Evolutionary conservation across 1,140 invertebrate genomes (phyloP).

Genomic region (Caenorhabditis elegans): WBcel235 BX284606.5:4462001-4462500

Average conservation of each 20-base stretch:
- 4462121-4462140: neutral
- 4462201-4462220: neutral
- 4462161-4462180: neutral
- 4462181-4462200: neutral
- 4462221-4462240: neutral
- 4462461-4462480: neutral
- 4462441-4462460: neutral
- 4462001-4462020: neutral
- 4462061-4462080: too few relatives aligned
- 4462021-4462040: neutral
- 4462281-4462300: neutral
- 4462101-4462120: neutral
- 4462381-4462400: neutral
- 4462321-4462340: neutral
- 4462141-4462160: neutral
- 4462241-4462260: neutral
- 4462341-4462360: neutral
- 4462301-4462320: neutral
- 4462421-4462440: neutral
- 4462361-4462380: constrained; percentile 13
- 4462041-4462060: neutral
- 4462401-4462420: neutral
- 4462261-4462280: neutral
- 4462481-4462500: neutral
- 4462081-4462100: neutral